These are phyloP conservation scores for Cranoglanis bouderius DNA, from an alignment of 2,113 vertebrate species.

Conservation along the genomic window DNA sequence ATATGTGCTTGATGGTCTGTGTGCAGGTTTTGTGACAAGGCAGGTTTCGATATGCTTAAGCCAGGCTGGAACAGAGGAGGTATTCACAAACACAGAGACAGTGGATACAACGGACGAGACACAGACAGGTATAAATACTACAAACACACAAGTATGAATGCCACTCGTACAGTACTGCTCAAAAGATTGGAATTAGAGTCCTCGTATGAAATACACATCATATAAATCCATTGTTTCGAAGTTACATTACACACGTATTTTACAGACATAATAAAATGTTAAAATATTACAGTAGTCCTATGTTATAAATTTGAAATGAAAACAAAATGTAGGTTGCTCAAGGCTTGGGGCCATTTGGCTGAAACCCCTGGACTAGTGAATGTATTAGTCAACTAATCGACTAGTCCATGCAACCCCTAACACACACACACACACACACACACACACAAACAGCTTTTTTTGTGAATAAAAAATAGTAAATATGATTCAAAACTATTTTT, in stretches of 20 bases:
- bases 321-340: background rate
- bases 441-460: too few relatives aligned
- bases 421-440: background rate
- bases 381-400: too few relatives aligned
- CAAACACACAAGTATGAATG: background rate
- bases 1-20: background rate
- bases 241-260: too few relatives aligned
- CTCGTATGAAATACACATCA: background rate
- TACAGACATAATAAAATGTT: too few relatives aligned
- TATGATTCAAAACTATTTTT: background rate
- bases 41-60: conserved; percentile 12
- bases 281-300: too few relatives aligned
- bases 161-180: background rate
- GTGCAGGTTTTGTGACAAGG: conserved; percentile 51
- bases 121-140: conserved; percentile 54
- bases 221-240: too few relatives aligned
- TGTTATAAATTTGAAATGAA: background rate
- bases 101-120: conserved; percentile 34
- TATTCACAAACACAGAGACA: conserved; percentile 41
- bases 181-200: background rate
- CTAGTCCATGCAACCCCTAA: background rate
- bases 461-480: background rate
- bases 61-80: background rate
- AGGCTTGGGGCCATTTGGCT: too few relatives aligned
- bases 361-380: too few relatives aligned